Conservation (phyloP, 1,140 invertebrate species). For the Drosophila repletoides region DNA sequence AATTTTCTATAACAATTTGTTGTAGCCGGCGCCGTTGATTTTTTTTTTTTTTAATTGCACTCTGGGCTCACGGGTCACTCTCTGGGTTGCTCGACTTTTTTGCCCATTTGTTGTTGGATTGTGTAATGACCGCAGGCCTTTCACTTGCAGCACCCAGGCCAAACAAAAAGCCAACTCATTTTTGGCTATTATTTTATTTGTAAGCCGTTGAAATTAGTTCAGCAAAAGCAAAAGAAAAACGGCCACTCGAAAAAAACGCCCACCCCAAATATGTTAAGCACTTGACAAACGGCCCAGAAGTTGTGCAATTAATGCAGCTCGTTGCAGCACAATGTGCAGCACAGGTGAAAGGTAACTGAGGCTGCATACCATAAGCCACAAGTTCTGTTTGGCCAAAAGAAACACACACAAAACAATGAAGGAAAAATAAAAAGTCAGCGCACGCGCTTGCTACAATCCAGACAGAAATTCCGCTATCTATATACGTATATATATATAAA, state of each 20-base stretch:
- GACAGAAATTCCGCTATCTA: slow-evolving; percentile 1
- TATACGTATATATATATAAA: not conserved
- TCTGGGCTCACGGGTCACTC: slow-evolving; percentile 39
- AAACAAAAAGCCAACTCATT: slow-evolving; percentile 65
- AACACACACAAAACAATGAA: slow-evolving; percentile 24
- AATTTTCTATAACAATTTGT: slow-evolving; percentile 68
- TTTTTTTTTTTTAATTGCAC: slow-evolving; percentile 57
- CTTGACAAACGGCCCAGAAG: slow-evolving; percentile 53
- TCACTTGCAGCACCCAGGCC: slow-evolving; percentile 54
- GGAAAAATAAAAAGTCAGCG: slow-evolving; percentile 23
- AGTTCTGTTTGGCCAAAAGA: slow-evolving; percentile 50
- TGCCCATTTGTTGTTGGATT: slow-evolving; percentile 45
- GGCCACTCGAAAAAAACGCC: slow-evolving; percentile 59
- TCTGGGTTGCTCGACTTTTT: slow-evolving; percentile 36
- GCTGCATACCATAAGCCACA: slow-evolving; percentile 40
- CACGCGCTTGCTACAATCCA: slow-evolving; percentile 31
- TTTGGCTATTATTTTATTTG: slow-evolving; percentile 75
- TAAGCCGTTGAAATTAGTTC: slow-evolving; percentile 71
- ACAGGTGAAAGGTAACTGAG: slow-evolving; percentile 60
- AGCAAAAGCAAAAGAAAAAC: slow-evolving; percentile 31
- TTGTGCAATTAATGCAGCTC: slow-evolving; percentile 69
- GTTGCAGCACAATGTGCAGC: slow-evolving; percentile 13
- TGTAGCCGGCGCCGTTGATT: slow-evolving; percentile 46
- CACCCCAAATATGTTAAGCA: slow-evolving; percentile 64
- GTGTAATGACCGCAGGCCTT: slow-evolving; percentile 72